Percentiles rank a stretch among this genome's conserved stretches.
Evolutionary conservation across 2,113 vertebrate species (phyloP).

Genomic region (Athene cunicularia): DNA sequence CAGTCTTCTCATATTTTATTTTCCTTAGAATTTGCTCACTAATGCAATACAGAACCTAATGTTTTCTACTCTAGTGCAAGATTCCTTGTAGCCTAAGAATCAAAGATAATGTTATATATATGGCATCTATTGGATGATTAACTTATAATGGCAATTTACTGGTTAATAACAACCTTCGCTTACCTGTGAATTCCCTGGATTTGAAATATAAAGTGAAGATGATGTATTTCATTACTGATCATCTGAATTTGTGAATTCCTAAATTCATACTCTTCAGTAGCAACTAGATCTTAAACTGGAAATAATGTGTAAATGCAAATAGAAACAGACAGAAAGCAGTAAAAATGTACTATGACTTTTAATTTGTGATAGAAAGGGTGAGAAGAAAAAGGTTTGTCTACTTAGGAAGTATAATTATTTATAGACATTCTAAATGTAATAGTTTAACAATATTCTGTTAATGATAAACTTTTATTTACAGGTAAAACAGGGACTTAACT

Average conservation of each 20-base stretch:
- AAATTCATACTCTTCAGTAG: neutral
- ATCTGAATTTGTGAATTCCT: neutral
- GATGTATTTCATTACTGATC: neutral
- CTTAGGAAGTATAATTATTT: neutral
- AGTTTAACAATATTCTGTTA: neutral
- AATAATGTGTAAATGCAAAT: neutral
- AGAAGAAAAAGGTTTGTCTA: neutral
- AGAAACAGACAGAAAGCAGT: neutral
- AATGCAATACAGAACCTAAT: neutral
- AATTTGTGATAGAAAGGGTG: neutral
- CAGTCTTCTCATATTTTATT: neutral
- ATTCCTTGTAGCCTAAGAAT: neutral
- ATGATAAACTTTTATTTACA: neutral
- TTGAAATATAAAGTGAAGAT: neutral
- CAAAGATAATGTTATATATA: neutral
- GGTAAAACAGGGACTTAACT: neutral
- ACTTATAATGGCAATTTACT: neutral
- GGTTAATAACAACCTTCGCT: neutral
- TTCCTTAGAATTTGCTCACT: neutral
- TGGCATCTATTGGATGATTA: neutral
- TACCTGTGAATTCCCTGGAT: neutral
- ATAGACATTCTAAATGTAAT: neutral
- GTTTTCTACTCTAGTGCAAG: neutral
- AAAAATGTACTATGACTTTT: neutral
- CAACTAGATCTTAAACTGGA: neutral